These are phyloP conservation scores for Erithacus rubecula DNA, from an alignment of 2,797 vertebrate species.

Conservation along the genomic window DNA sequence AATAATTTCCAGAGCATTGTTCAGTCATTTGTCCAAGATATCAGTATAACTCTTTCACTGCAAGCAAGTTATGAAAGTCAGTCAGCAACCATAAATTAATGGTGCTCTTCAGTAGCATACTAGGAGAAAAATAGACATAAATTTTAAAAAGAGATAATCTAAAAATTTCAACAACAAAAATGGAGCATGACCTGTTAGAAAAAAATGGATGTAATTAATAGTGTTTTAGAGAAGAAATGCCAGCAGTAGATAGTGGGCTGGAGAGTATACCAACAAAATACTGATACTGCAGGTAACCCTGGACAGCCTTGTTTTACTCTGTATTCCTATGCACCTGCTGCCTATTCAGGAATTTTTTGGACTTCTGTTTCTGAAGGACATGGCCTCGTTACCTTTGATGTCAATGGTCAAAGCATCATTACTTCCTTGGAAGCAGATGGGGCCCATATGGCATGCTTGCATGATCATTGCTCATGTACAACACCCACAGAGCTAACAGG, in stretches of 20 bases:
- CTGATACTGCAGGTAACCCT: background rate
- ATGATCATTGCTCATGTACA: slow-evolving; percentile 39
- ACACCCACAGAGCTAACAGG: slow-evolving; percentile 44
- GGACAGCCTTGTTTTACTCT: background rate
- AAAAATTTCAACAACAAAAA: background rate
- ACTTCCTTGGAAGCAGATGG: slow-evolving; percentile 44
- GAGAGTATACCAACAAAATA: background rate
- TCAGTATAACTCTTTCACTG: background rate
- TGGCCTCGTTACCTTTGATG: slow-evolving; percentile 17
- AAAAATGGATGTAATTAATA: background rate
- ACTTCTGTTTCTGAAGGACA: background rate
- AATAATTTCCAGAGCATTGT: background rate
- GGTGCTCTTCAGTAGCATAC: background rate
- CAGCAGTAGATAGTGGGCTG: background rate
- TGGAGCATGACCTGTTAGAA: background rate
- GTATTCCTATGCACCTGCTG: background rate
- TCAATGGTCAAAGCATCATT: slow-evolving; percentile 34
- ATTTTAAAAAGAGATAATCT: too few species aligned
- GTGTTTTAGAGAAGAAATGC: background rate
- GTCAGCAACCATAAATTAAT: background rate
- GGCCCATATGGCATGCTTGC: slow-evolving; percentile 45
- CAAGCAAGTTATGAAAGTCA: background rate
- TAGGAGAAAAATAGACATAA: background rate
- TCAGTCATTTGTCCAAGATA: background rate
- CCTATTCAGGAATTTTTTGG: background rate